Evolutionary conservation across 1,140 invertebrate genomes (phyloP), one percentile per base, ranked within the genome.

Genomic region (Dryas iulia): DNA sequence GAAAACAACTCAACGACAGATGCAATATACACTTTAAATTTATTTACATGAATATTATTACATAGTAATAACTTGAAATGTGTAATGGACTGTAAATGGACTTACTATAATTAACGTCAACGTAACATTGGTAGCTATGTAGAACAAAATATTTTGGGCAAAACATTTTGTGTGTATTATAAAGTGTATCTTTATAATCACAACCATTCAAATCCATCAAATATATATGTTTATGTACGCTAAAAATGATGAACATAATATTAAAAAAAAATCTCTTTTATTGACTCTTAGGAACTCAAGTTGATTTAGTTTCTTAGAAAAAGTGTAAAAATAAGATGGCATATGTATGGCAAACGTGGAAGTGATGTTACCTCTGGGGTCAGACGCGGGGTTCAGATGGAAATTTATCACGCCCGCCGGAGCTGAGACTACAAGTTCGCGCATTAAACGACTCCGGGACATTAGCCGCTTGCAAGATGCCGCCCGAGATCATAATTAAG

Each of bases 401-500:
- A 84, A 86, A 91, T 91, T 88, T 90, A 91, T 91, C 84, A 81
- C 87, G 80, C 84, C 84, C 86, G 85, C 83, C 82, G 85, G 85
- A 89, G 84, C 83, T 77, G 78, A 85, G 89, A 79, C 86, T 87
- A 87, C 86, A 90, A 91, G 89, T 91, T 91, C 84, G 86, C 87
- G 87, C 87, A 91, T 90, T 91, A 91, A 90, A 90, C 84, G 86
- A 91, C 73, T 90, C 86, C 79, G 85, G 86, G 82, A 86, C 84
- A 91, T 90, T 91, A 91, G 87, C 83, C 87, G 87, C 81, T 79
- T 90, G 89, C 87, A 91, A 91, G 87, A 91, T 90, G 89, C 89
- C 87, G 87, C 86, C 83, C 86, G 81, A 90, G 86, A 91, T 91
- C 86, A 90, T 91, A 91, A 91, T 91, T 91, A 91, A 91, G 85